These are phyloP conservation scores for Lerista edwardsae DNA, from an alignment of 2,797 vertebrate species.

Conservation along the genomic window DNA sequence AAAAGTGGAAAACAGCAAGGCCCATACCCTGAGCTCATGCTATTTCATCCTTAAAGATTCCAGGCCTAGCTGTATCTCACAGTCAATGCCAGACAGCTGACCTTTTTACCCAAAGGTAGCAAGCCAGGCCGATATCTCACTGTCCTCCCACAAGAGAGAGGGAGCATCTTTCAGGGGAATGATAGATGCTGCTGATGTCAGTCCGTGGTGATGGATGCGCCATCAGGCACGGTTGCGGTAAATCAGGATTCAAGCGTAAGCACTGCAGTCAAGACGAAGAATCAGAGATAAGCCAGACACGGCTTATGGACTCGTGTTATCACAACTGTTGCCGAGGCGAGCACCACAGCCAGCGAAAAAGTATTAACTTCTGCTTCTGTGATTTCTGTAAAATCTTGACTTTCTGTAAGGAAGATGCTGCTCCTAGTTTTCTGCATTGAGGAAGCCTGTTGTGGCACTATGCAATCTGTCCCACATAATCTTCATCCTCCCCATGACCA, in stretches of 20 bases:
- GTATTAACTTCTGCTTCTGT: not conserved
- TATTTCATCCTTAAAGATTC: conserved; percentile 32
- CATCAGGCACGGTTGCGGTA: not conserved
- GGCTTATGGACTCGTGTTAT: not conserved
- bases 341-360: not conserved
- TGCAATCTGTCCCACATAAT: not conserved
- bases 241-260: not conserved
- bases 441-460: not conserved
- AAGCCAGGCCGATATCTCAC: conserved; percentile 36
- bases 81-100: conserved; percentile 33
- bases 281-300: conserved; percentile 16
- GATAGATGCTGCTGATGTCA: conserved; percentile 12
- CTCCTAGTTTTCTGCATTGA: not conserved
- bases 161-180: not conserved
- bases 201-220: not conserved
- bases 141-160: conserved; percentile 1
- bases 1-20: conserved; percentile 22
- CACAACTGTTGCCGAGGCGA: not conserved
- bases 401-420: not conserved
- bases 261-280: not conserved
- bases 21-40: not conserved
- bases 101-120: conserved; percentile 39
- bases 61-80: conserved; percentile 18
- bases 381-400: not conserved
- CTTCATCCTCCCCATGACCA: not conserved